phyloP scores from a whole-genome alignment of 2,888 invertebrate genomes.

The Cordylochernes scorpioides region DNA sequence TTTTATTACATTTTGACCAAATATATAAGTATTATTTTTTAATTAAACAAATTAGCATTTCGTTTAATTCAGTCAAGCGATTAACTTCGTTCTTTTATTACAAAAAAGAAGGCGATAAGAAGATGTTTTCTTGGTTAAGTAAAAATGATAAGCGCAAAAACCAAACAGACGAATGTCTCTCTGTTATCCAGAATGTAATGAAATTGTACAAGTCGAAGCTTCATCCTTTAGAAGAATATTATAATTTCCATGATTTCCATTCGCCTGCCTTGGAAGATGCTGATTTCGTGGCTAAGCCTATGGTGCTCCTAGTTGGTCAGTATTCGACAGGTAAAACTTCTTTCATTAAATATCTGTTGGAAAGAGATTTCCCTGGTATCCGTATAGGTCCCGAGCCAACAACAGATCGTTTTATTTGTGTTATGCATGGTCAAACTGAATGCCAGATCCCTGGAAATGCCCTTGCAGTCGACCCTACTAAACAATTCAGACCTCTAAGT shows the following conservation, averaged over 20 bases:
- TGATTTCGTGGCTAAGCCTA: constrained; percentile 30
- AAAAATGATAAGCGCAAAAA: too few species aligned
- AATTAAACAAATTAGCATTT: too few species aligned
- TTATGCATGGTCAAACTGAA: constrained; percentile 27
- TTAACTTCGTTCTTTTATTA: too few species aligned
- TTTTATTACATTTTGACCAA: too few species aligned
- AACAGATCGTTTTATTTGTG: constrained; percentile 30
- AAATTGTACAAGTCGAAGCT: constrained; percentile 69
- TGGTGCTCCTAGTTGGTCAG: constrained; percentile 30
- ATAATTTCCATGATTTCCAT: constrained; percentile 24
- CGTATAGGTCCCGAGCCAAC: constrained; percentile 31
- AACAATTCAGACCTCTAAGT: constrained; percentile 26
- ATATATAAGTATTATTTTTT: too few species aligned
- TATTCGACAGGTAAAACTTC: constrained; percentile 30
- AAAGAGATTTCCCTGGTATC: constrained; percentile 29
- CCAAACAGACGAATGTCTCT: too few species aligned
- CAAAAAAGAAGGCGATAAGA: too few species aligned
- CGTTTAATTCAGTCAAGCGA: too few species aligned
- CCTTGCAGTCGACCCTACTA: constrained; percentile 29
- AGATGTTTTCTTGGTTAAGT: too few species aligned
- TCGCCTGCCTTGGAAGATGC: constrained; percentile 23
- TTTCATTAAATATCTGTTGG: constrained; percentile 19
- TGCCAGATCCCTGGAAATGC: constrained; percentile 29
- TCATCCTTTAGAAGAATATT: constrained; percentile 26
- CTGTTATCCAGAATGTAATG: too few species aligned